A percentile compares a stretch with the other conserved stretches of the same genome.
Conservation (phyloP, 2,113 vertebrate species). For the Dolichallabes microphthalmus region DNA sequence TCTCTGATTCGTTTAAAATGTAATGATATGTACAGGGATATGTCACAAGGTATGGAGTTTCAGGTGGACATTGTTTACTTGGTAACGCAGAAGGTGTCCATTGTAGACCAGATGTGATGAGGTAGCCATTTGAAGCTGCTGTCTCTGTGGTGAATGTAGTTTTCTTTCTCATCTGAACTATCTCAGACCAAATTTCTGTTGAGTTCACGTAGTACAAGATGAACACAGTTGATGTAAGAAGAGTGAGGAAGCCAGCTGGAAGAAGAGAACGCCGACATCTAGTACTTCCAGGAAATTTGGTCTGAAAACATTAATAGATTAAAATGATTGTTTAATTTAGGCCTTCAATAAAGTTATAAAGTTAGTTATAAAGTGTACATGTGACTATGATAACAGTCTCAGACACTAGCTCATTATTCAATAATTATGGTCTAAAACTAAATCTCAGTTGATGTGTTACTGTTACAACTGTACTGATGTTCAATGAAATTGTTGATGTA, state of each 20-base stretch:
- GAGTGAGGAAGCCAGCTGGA: background rate
- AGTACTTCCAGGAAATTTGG: too few relatives aligned
- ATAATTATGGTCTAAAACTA: background rate
- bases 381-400: background rate
- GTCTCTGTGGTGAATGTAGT: background rate
- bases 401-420: background rate
- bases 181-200: background rate
- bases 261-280: background rate
- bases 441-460: background rate
- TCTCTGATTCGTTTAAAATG: conserved; percentile 62
- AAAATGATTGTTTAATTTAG: background rate
- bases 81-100: background rate
- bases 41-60: conserved; percentile 53
- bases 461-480: background rate
- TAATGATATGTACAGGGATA: conserved; percentile 68
- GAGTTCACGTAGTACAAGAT: conserved; percentile 28
- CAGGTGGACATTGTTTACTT: conserved; percentile 17
- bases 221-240: background rate
- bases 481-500: background rate
- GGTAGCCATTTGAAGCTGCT: background rate
- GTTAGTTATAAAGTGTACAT: too few relatives aligned
- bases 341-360: background rate
- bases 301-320: conserved; percentile 15
- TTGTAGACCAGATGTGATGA: too few relatives aligned
- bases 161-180: background rate